Percentiles rank a stretch among this genome's conserved stretches.
These are phyloP conservation scores for Alloscopus bannaensis DNA, from an alignment of 2,888 invertebrate genomes.

Conservation along the genomic window DNA sequence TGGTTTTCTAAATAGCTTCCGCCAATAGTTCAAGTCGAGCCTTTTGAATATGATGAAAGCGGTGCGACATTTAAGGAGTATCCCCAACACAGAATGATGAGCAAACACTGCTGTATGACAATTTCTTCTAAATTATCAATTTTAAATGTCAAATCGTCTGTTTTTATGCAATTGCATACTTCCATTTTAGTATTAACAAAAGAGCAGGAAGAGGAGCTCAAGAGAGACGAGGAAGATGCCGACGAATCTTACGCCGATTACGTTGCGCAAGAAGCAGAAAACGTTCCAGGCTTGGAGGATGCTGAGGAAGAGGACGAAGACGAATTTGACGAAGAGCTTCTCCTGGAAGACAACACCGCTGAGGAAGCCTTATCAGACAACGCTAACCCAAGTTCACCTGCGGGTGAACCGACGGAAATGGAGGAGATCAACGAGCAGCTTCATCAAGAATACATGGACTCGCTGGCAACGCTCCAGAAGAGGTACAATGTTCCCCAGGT, in stretches of 20 bases:
- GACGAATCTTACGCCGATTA: not conserved
- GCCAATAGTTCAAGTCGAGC: slow-evolving; percentile 53
- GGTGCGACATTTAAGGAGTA: slow-evolving; percentile 55
- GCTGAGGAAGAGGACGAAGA: slow-evolving; percentile 36
- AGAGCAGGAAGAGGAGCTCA: not conserved
- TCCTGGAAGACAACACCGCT: not conserved
- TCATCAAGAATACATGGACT: slow-evolving; percentile 5
- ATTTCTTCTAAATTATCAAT: not conserved
- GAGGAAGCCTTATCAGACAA: not conserved
- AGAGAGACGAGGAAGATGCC: not conserved
- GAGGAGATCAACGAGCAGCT: slow-evolving; percentile 15
- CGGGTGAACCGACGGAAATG: slow-evolving; percentile 9
- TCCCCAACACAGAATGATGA: slow-evolving; percentile 42
- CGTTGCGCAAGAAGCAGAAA: not conserved
- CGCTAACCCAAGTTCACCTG: not conserved
- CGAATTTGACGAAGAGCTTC: slow-evolving; percentile 42
- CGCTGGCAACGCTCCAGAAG: slow-evolving; percentile 15
- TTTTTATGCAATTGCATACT: too few relatives aligned
- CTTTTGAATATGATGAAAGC: slow-evolving; percentile 48
- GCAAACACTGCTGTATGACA: slow-evolving; percentile 28
- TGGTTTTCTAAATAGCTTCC: slow-evolving; percentile 37
- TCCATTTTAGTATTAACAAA: not conserved
- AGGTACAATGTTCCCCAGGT: slow-evolving; percentile 30
- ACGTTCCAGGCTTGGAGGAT: not conserved
- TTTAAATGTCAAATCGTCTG: not conserved